Conservation (phyloP, 2,888 invertebrate species). For the Drosophila testacea region DNA sequence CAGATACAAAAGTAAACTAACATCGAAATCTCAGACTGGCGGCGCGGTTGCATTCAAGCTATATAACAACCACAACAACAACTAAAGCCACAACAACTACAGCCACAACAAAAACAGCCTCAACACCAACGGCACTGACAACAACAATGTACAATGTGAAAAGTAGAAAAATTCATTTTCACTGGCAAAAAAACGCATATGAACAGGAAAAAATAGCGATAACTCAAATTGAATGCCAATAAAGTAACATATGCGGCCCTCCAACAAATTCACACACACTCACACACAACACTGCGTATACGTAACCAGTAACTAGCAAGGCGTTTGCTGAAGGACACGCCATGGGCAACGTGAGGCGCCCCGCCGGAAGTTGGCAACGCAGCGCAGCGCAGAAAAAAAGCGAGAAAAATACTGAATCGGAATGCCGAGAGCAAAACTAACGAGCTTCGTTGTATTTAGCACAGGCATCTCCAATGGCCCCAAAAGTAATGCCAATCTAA, state of each 20-base stretch:
- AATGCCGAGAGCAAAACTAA: slow-evolving; percentile 70
- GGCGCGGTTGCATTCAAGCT: slow-evolving; percentile 53
- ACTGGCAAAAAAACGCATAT: slow-evolving; percentile 61
- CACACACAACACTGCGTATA: slow-evolving; percentile 47
- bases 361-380: slow-evolving; percentile 63
- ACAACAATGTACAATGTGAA: slow-evolving; percentile 57
- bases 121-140: slow-evolving; percentile 20
- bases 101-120: slow-evolving; percentile 13
- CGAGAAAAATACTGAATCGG: slow-evolving; percentile 51
- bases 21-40: slow-evolving; percentile 63
- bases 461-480: slow-evolving; percentile 53
- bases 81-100: slow-evolving; percentile 24
- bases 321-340: slow-evolving; percentile 69
- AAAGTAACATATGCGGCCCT: slow-evolving; percentile 80
- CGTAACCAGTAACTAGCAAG: slow-evolving; percentile 68
- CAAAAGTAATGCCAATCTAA: slow-evolving; percentile 76
- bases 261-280: slow-evolving; percentile 43
- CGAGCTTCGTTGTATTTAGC: slow-evolving; percentile 74
- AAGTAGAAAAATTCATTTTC: slow-evolving; percentile 73
- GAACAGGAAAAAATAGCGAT: slow-evolving; percentile 81
- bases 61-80: slow-evolving; percentile 22
- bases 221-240: slow-evolving; percentile 84
- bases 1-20: slow-evolving; percentile 59
- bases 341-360: slow-evolving; percentile 48
- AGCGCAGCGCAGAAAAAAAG: slow-evolving; percentile 25